These are phyloP conservation scores for Cremastinae sp. DNA, from an alignment of 2,888 invertebrate genomes.

Conservation along the genomic window DNA sequence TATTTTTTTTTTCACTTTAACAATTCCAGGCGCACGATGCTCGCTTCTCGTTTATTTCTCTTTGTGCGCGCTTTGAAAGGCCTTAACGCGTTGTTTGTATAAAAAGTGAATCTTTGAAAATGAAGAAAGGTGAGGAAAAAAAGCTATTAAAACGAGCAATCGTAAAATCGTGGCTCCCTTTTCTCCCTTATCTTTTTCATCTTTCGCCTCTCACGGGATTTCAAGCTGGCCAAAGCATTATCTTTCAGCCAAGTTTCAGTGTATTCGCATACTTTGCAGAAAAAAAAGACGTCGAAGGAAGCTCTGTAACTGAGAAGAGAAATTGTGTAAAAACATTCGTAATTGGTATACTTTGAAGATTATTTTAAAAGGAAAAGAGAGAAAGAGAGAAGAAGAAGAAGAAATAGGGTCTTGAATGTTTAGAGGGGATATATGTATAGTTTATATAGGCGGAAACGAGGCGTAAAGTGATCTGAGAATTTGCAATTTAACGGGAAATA, in stretches of 20 bases:
- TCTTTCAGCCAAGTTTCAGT: no score
- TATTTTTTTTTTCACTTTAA: no score
- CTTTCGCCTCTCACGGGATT: constrained; percentile 22
- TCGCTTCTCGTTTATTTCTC: neutral
- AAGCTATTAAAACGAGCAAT: constrained; percentile 43
- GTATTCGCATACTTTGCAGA: no score
- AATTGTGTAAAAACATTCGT: no score
- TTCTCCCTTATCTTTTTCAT: constrained; percentile 1
- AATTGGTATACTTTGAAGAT: no score
- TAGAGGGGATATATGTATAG: neutral
- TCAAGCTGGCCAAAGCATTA: neutral
- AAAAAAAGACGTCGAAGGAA: no score
- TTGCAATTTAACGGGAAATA: constrained; percentile 53
- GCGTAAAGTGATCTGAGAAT: constrained; percentile 53
- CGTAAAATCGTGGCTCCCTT: constrained; percentile 37
- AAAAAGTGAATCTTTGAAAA: constrained; percentile 1
- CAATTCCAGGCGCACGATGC: no score
- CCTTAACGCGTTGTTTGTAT: constrained; percentile 38
- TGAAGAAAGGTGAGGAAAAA: constrained; percentile 22
- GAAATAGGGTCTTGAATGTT: no score
- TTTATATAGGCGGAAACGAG: constrained; percentile 15
- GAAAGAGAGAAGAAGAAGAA: neutral
- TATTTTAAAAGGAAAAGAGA: neutral
- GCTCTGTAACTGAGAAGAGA: no score
- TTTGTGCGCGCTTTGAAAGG: constrained; percentile 25